Conservation (phyloP, 2,113 vertebrate genomes). For the Bostrychus sinensis region DNA sequence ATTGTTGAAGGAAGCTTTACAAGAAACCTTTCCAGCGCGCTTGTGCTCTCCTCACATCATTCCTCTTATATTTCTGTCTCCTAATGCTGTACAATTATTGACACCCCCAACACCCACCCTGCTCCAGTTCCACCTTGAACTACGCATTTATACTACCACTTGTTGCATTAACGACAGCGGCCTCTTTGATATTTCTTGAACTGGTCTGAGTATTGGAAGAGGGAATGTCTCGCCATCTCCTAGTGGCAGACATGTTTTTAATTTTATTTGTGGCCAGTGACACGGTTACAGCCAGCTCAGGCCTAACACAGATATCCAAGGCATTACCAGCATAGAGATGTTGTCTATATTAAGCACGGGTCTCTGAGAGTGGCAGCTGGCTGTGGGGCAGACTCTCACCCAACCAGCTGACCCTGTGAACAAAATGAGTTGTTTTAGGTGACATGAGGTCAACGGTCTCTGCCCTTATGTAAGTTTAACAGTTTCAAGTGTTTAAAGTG, state of each 20-base stretch:
- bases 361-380: conserved; percentile 71
- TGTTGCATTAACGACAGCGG: conserved; percentile 8
- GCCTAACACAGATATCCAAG: conserved; percentile 37
- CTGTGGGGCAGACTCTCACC: conserved; percentile 51
- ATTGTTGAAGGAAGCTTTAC: conserved; percentile 44
- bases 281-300: conserved; percentile 29
- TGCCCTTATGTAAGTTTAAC: background rate
- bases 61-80: conserved; percentile 48
- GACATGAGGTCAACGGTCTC: background rate
- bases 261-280: conserved; percentile 11
- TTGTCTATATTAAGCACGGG: conserved; percentile 68
- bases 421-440: background rate
- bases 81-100: conserved; percentile 5
- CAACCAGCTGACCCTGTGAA: conserved; percentile 11
- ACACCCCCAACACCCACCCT: conserved; percentile 14
- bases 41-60: conserved; percentile 8
- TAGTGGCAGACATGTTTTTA: conserved; percentile 12
- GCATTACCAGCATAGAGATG: conserved; percentile 9
- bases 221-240: conserved; percentile 47
- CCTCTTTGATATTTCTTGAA: conserved; percentile 42
- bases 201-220: conserved; percentile 26
- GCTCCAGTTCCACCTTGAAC: conserved; percentile 39
- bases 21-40: conserved; percentile 20
- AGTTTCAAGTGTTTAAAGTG: background rate
- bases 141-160: background rate